Evolutionary conservation across 2,797 vertebrate genomes (phyloP), one percentile per base, ranked within the genome.

Genomic region (Centropyge bicolor): DNA sequence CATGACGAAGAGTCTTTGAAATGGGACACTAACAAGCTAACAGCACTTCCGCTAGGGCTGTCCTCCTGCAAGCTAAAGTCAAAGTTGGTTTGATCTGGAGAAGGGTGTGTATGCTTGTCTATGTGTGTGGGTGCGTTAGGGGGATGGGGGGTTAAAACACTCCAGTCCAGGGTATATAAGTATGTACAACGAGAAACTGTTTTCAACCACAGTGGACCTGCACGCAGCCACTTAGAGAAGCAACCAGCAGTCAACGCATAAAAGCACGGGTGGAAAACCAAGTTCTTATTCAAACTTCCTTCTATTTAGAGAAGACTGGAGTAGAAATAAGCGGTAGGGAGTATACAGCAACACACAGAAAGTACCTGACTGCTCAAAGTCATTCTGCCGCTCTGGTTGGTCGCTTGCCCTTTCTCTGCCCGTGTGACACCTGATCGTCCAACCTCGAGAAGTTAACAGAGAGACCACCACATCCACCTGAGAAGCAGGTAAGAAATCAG

Each of bases 21-120:
- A 77, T 20, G 11, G 48, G 61, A 81, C 80, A 80, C 89, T 93
- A 93, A 93, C 89, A 90, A 93, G 91, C 85, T 74, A 79, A 60
- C 70, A 14, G 41, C 77, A 69, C 83, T 76, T 75, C 84, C 61
- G 69, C 64, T 11, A 31, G 43, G 57, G 22, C 52, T 17, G 22
- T 72, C 74, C 61, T 54, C 48, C n/a, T 5, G 20, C 68, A 66
- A 27, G 0, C 41, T 76, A 24, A 78, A 80, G 66, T 70, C 80
- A 77, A 67, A 78, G 80, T 57, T 74, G 19, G 70, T 80, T 83
- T 89, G 88, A 91, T 91, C 82, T 81, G 52, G 49, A 17, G 78
- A 73, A 60, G 62, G 65, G 79, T 67, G 85, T 87, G 83, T 61
- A 74, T 56, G 63, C 57, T 66, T 48, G 40, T 57, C 38, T 60